Base-by-base conservation (phyloP, 1,140 invertebrate genomes). In the Diachasma alloeum region DNA sequence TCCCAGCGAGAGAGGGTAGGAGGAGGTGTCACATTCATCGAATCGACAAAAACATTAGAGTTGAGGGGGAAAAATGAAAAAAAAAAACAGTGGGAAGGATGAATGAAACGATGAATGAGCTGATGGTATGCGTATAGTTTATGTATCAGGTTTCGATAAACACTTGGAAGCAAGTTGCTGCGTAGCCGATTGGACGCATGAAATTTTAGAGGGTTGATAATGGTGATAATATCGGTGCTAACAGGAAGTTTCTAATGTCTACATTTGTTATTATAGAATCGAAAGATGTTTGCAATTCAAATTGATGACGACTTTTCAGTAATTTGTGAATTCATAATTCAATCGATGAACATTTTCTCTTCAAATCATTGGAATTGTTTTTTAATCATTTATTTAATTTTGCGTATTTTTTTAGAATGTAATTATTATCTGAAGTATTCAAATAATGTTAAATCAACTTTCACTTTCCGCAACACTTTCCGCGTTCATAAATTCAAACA, bases 161-260 rank as follows among this genome's bases (percentile, higher is more conserved):
- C 48, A 53, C 48, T 53, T 17, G 48, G 48, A 53, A 53, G 9
- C n/a, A n/a, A 53, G 2, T 19, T 53, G 48, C 48, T 53, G 48
- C 59, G 19, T 63, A 63, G 59, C 24, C 59, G 5, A 53, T 53
- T 19, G 9, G 19, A 46, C 66, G 72, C 37, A 63, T 68, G 63
- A 68, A 67, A 36, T 74, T 48, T 46, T 67, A 63, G 59, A 63
- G 24, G 1, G 8, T 63, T 26, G 36, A 56, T 56, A 48, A 56
- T 31, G 6, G n/a, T 59, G 71, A 72, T 72, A 72, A 56, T 8
- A 24, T 46, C 44, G 22, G 71, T 72, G 48, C 31, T 72, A 59
- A 72, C 46, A 72, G 71, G 71, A 72, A 72, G 44, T 59, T 63
- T 63, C 59, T 63, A 63, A 63, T 63, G 19, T 24, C 59, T 4